These are phyloP conservation scores for Lasioglossum leucozonium DNA, from an alignment of 2,888 invertebrate genomes.

Conservation along the genomic window DNA sequence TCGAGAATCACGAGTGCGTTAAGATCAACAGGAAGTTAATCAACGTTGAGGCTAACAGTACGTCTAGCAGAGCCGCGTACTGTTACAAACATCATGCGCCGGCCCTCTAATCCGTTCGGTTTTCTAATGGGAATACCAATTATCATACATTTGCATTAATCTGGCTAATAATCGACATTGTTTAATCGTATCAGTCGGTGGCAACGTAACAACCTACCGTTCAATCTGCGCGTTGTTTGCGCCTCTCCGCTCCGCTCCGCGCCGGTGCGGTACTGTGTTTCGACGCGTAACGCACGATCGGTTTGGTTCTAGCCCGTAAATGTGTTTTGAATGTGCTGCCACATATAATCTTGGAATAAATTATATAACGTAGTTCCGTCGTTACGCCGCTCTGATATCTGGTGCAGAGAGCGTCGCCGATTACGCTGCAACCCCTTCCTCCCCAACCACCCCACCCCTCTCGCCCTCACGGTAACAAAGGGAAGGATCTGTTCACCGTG, in stretches of 20 bases:
- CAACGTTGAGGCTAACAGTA: neutral
- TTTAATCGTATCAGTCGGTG: neutral
- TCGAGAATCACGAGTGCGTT: neutral
- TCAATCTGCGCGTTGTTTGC: constrained; percentile 5
- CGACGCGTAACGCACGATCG: constrained; percentile 11
- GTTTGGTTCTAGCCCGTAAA: neutral
- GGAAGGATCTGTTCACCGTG: constrained; percentile 10
- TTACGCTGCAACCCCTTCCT: constrained; percentile 15
- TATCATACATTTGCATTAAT: constrained; percentile 15
- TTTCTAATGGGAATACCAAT: constrained; percentile 2
- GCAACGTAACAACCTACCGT: neutral
- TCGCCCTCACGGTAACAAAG: constrained; percentile 28
- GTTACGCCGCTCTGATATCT: constrained; percentile 22
- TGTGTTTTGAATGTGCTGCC: constrained; percentile 29
- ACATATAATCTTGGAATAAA: constrained; percentile 46
- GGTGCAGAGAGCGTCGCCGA: constrained; percentile 29
- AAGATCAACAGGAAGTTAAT: neutral
- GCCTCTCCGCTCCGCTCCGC: no score
- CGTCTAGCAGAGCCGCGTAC: neutral
- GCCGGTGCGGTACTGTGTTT: neutral
- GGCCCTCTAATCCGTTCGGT: neutral
- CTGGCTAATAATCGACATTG: constrained; percentile 5
- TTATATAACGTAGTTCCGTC: constrained; percentile 7
- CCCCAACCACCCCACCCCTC: no score
- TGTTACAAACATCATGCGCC: neutral